Percentiles rank a stretch among this genome's conserved stretches.
These are phyloP conservation scores for Aphelenchoides besseyi DNA, from an alignment of 1,140 invertebrate species.

Conservation along the genomic window DNA sequence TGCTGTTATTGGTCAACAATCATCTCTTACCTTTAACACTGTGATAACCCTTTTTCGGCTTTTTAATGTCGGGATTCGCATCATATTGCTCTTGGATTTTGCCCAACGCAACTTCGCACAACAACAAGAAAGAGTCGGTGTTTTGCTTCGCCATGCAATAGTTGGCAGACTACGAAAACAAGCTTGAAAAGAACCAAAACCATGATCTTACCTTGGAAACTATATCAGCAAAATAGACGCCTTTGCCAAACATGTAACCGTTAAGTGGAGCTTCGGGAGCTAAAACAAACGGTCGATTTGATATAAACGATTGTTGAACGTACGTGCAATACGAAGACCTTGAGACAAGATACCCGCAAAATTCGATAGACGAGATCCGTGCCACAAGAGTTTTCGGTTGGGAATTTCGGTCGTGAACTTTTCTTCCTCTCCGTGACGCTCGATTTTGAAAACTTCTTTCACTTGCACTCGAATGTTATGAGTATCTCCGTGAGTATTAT, in stretches of 20 bases:
- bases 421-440: constrained; percentile 75
- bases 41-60: constrained; percentile 40
- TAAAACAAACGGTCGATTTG: background rate
- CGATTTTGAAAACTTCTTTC: constrained; percentile 68
- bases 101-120: constrained; percentile 73
- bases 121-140: constrained; percentile 73
- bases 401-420: constrained; percentile 72
- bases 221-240: constrained; percentile 94
- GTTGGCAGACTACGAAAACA: constrained; percentile 93
- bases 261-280: constrained; percentile 66
- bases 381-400: constrained; percentile 85
- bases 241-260: constrained; percentile 94
- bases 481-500: constrained; percentile 76
- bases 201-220: no score
- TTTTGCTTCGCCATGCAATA: constrained; percentile 76
- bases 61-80: constrained; percentile 34
- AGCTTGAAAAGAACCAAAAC: no score
- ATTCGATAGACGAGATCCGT: constrained; percentile 89
- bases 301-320: constrained; percentile 77
- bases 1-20: no score
- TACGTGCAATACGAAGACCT: constrained; percentile 91
- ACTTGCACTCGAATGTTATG: constrained; percentile 78
- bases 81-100: constrained; percentile 38
- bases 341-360: constrained; percentile 92
- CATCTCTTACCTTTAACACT: constrained; percentile 48